phyloP scores from a whole-genome alignment of 2,888 invertebrate species.

The Cerastoderma edule region DNA sequence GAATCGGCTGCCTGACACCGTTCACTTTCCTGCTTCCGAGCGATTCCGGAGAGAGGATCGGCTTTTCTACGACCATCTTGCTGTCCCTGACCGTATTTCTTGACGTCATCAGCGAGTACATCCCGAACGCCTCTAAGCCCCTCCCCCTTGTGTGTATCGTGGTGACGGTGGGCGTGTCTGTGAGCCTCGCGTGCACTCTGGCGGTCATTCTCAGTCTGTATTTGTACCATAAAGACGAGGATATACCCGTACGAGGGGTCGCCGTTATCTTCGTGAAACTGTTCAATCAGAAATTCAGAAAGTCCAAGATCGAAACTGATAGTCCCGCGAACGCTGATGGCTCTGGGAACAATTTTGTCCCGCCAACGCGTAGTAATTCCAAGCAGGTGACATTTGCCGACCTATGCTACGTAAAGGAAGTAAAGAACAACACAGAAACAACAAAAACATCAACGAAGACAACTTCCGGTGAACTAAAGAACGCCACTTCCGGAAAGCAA shows the following conservation, averaged over 20 bases:
- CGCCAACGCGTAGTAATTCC: too few species aligned
- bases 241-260: not conserved
- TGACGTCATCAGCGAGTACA: conserved; percentile 17
- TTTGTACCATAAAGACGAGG: not conserved
- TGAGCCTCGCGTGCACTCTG: not conserved
- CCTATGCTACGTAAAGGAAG: not conserved
- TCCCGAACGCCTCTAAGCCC: conserved; percentile 24
- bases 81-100: conserved; percentile 26
- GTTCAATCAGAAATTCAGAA: not conserved
- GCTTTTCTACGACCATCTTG: conserved; percentile 23
- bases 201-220: conserved; percentile 16
- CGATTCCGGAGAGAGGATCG: conserved; percentile 24
- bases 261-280: not conserved
- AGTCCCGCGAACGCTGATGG: too few species aligned
- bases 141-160: conserved; percentile 18
- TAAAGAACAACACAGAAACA: too few species aligned
- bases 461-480: not conserved
- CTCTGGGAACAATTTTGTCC: too few species aligned
- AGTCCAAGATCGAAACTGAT: not conserved
- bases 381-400: too few species aligned
- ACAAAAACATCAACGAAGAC: not conserved
- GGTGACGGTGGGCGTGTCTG: not conserved
- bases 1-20: not conserved
- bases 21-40: conserved; percentile 21
- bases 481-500: not conserved